These are phyloP conservation scores for Trichomalopsis sarcophagae DNA, from an alignment of 1,140 invertebrate genomes.

Conservation along the genomic window DNA sequence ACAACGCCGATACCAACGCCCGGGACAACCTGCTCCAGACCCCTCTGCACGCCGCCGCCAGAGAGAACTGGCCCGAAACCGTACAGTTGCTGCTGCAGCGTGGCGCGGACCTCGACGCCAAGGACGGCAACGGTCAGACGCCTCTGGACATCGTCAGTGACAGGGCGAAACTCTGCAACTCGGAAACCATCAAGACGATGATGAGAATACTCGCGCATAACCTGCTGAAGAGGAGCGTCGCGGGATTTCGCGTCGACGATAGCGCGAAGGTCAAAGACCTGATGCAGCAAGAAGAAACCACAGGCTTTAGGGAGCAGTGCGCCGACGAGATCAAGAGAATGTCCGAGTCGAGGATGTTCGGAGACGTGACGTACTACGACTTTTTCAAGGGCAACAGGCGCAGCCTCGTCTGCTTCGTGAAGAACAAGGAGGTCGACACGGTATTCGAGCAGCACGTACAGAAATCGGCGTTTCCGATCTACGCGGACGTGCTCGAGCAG, in stretches of 20 bases:
- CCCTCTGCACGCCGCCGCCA: background rate
- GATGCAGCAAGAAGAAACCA: background rate
- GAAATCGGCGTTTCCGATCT: background rate
- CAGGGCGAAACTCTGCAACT: no score
- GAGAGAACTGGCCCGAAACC: background rate
- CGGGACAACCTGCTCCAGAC: background rate
- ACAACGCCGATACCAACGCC: constrained; percentile 24
- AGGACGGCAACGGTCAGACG: background rate
- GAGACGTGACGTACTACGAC: background rate
- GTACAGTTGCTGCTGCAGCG: background rate
- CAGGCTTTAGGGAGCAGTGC: background rate
- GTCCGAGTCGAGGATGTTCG: background rate
- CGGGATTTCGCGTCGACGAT: background rate
- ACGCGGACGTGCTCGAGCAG: constrained; percentile 5
- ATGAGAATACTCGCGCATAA: background rate
- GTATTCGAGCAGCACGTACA: background rate
- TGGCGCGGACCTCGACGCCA: background rate
- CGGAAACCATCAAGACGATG: background rate
- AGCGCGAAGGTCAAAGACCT: background rate
- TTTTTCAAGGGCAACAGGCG: constrained; percentile 18
- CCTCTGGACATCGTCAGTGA: background rate
- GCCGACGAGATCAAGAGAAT: background rate
- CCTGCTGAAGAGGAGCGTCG: background rate
- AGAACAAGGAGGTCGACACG: background rate
- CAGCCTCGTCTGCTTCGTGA: background rate